Conservation (phyloP, 2,888 invertebrate genomes). For the Mimumesa dahlbomi region DNA sequence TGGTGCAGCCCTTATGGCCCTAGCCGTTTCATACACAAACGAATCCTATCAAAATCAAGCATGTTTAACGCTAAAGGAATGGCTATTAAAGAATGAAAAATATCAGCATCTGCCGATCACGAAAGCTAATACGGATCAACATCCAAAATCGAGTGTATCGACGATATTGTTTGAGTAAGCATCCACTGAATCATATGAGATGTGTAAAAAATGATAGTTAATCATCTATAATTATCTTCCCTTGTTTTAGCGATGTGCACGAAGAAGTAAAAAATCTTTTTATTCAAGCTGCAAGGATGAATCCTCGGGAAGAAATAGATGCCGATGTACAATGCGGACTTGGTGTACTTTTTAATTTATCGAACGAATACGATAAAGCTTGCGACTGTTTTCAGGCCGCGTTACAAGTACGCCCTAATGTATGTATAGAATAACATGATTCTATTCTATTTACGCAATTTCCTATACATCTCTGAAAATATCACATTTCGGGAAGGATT, state of each 20-base stretch:
- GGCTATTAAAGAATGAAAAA: constrained; percentile 90
- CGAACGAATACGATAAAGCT: constrained; percentile 97
- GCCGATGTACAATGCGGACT: constrained; percentile 96
- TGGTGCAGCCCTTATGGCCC: constrained; percentile 91
- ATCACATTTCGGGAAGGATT: constrained; percentile 84
- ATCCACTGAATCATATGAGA: constrained; percentile 9
- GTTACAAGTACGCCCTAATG: constrained; percentile 89
- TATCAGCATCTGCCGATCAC: constrained; percentile 86
- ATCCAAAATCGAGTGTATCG: constrained; percentile 77
- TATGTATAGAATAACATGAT: constrained; percentile 75
- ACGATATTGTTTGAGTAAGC: constrained; percentile 78
- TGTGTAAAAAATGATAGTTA: not conserved
- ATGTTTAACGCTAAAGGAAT: constrained; percentile 89
- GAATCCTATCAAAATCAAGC: constrained; percentile 96
- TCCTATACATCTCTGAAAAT: constrained; percentile 13
- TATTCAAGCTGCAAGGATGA: constrained; percentile 89
- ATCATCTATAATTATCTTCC: not conserved
- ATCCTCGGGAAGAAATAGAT: constrained; percentile 87
- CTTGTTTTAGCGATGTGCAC: constrained; percentile 81
- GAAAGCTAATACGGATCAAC: constrained; percentile 79
- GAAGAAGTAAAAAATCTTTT: constrained; percentile 88
- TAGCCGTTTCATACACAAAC: constrained; percentile 97
- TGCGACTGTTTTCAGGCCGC: constrained; percentile 97
- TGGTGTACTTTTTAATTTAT: constrained; percentile 96
- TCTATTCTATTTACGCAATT: constrained; percentile 2